Evolutionary conservation across 1,140 invertebrate species (phyloP), one percentile per base, ranked within the genome.

Genomic region (Magallana ariakensis): DNA sequence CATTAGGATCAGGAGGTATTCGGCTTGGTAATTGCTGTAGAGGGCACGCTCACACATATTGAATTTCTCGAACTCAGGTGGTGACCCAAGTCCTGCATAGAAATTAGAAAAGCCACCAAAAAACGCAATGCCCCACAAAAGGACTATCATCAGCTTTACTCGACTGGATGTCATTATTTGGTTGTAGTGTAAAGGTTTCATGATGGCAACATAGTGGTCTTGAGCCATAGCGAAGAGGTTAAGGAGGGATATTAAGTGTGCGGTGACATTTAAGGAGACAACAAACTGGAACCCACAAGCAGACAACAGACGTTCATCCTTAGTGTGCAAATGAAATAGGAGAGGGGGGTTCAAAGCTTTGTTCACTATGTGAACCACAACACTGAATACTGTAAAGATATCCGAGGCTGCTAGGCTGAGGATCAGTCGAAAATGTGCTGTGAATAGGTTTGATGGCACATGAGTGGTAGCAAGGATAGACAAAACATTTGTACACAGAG

Each of bases 141-240:
- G 94, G 13, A 96, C 94, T 84, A 98, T 97, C 13, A 97, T 95
- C 0, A 96, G 93, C 0, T 95, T 96, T 0, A 97, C 97, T 70
- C 96, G 96, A 11, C 96, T 94, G 57, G 95, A 94, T 46, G 83
- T 90, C 85, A 93, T 89, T 55, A 96, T 96, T 15, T 96, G 96
- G 88, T 97, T 96, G 93, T 98, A 98, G 16, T 97, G 96, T 46
- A 98, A 95, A 0, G 97, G 97, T 93, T 97, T 97, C 5, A 97
- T 97, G 54, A 98, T 97, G 0, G 97, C 97, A 89, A 97, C 96
- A 94, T 97, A 98, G 90, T 97, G 97, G 92, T 97, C 97, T 19
- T 96, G 92, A 8, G 96, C 96, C 55, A 97, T 94, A 2, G 96
- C 96, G 10, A 97, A 90, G 8, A 97, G 94, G 92, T 97, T 97